Conservation (phyloP, 2,113 vertebrate species). For the Seriola quinqueradiata region DNA sequence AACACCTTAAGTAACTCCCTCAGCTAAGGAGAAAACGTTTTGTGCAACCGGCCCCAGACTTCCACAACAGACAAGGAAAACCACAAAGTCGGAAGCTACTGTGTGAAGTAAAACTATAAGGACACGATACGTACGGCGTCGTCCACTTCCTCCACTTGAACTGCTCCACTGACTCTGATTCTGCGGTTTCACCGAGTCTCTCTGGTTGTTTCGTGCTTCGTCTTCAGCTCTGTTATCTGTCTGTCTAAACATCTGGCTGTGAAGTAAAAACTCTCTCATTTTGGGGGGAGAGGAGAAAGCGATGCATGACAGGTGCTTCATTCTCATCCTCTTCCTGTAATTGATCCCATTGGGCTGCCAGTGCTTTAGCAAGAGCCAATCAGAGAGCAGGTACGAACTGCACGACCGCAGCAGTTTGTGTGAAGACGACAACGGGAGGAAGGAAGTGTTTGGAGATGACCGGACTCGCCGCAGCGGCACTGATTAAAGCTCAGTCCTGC, state of each 20-base stretch:
- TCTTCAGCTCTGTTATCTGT: conserved; percentile 8
- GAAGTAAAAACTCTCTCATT: conserved; percentile 16
- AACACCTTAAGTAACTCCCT: no score
- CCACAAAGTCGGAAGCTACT: no score
- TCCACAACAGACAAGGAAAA: no score
- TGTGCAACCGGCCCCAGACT: no score
- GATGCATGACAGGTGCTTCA: conserved; percentile 17
- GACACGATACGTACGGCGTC: no score
- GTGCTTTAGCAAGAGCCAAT: conserved; percentile 30
- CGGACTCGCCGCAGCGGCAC: background rate
- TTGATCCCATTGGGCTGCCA: conserved; percentile 62
- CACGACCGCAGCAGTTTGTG: conserved; percentile 3
- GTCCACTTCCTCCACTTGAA: no score
- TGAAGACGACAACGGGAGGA: background rate
- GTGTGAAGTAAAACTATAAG: no score
- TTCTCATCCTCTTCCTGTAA: conserved; percentile 50
- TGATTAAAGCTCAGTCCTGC: no score
- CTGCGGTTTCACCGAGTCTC: background rate
- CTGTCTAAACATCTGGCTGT: conserved; percentile 37
- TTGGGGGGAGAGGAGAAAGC: background rate
- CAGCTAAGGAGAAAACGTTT: no score
- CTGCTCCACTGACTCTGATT: no score
- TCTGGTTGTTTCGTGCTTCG: background rate
- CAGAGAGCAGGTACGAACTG: conserved; percentile 13
- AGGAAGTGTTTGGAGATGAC: background rate